phyloP scores from a whole-genome alignment of 2,888 invertebrate species.

The Tipula vernalis region DNA sequence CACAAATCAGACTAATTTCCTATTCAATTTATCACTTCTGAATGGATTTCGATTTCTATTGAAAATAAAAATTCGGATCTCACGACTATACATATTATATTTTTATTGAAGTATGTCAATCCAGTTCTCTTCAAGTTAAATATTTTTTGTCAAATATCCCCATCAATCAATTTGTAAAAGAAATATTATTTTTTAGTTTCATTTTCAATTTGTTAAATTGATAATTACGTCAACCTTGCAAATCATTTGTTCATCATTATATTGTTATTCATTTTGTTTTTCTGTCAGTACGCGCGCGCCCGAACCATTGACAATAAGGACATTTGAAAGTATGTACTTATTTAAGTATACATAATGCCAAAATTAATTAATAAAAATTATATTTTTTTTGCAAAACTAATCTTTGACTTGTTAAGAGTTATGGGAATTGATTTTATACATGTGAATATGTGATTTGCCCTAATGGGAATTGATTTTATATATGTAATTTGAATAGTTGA shows the following conservation, averaged over 20 bases:
- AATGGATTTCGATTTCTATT: background rate
- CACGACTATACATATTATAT: background rate
- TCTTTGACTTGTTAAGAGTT: background rate
- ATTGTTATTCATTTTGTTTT: background rate
- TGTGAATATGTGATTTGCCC: background rate
- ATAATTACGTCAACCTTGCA: constrained; percentile 4
- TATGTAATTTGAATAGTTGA: too few species aligned
- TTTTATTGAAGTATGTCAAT: background rate
- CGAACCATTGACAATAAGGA: background rate
- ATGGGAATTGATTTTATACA: background rate
- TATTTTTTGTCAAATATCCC: background rate
- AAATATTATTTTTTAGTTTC: background rate
- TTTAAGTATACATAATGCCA: background rate
- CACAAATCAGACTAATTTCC: background rate
- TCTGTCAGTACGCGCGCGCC: background rate
- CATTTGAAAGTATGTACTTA: background rate
- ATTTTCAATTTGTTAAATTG: background rate
- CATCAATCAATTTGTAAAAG: background rate
- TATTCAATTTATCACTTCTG: background rate
- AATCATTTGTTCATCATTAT: background rate
- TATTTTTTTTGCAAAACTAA: background rate
- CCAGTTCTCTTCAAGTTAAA: background rate
- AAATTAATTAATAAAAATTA: background rate
- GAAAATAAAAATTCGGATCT: background rate
- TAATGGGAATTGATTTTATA: too few species aligned